These are phyloP conservation scores for Spilarctia lutea DNA, from an alignment of 2,888 invertebrate species.

Conservation along the genomic window DNA sequence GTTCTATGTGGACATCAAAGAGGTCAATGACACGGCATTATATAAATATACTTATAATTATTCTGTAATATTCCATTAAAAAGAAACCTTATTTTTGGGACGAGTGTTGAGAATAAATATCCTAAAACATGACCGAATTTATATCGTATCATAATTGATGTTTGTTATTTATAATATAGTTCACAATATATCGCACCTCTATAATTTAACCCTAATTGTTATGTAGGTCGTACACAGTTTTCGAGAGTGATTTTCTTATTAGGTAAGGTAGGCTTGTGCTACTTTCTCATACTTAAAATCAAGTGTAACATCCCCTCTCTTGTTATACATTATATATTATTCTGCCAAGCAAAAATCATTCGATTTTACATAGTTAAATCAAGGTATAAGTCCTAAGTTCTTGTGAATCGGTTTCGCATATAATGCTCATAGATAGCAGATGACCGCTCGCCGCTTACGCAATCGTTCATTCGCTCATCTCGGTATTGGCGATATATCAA, in stretches of 20 bases:
- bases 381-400: conserved; percentile 10
- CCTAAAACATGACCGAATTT: no score
- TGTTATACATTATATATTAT: neutral
- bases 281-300: neutral
- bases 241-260: neutral
- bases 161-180: neutral
- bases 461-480: conserved; percentile 44
- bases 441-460: conserved; percentile 29
- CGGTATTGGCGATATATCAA: conserved; percentile 38
- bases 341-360: neutral
- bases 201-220: neutral
- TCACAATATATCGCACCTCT: neutral
- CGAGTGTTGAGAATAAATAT: no score
- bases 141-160: neutral
- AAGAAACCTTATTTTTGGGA: no score
- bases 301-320: neutral
- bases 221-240: neutral
- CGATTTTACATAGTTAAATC: neutral
- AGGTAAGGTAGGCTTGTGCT: neutral
- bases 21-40: no score
- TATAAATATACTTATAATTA: no score
- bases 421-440: conserved; percentile 18
- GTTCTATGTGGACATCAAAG: no score
- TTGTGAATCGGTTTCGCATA: conserved; percentile 32
- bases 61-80: no score